phyloP scores from a whole-genome alignment of 2,797 vertebrate species.

The Crocodylus rhombifer region DNA sequence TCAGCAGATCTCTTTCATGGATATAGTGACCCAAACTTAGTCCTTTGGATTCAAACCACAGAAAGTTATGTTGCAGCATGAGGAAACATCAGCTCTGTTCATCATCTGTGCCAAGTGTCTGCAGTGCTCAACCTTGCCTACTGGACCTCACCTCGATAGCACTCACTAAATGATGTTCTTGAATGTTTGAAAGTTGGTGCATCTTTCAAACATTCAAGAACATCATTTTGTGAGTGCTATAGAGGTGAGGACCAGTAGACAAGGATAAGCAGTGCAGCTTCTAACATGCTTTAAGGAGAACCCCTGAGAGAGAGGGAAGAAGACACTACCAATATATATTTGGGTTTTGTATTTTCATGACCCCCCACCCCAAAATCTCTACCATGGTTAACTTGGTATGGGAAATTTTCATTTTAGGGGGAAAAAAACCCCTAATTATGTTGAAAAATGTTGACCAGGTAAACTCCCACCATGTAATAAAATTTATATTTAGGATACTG shows the following conservation, averaged over 20 bases:
- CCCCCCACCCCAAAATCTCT: neutral
- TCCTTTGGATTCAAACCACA: neutral
- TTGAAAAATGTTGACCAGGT: neutral
- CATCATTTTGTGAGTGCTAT: neutral
- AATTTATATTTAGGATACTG: neutral
- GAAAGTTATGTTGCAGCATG: neutral
- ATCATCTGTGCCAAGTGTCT: neutral
- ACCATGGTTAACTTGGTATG: neutral
- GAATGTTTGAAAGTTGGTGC: no score
- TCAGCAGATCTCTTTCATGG: fast-evolving
- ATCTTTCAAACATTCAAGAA: neutral
- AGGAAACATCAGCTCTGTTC: neutral
- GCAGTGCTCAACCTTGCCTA: no score
- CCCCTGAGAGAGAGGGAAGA: fast-evolving
- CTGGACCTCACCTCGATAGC: no score
- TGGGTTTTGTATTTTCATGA: neutral
- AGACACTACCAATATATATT: neutral
- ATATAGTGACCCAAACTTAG: neutral
- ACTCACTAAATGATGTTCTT: no score
- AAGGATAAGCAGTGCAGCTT: neutral
- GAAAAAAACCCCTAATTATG: neutral
- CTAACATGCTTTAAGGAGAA: neutral
- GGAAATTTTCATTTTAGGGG: neutral
- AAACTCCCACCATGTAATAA: neutral
- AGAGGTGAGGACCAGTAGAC: neutral